phyloP scores from a whole-genome alignment of 2,113 vertebrate species.

The Pteronura brasiliensis region DNA sequence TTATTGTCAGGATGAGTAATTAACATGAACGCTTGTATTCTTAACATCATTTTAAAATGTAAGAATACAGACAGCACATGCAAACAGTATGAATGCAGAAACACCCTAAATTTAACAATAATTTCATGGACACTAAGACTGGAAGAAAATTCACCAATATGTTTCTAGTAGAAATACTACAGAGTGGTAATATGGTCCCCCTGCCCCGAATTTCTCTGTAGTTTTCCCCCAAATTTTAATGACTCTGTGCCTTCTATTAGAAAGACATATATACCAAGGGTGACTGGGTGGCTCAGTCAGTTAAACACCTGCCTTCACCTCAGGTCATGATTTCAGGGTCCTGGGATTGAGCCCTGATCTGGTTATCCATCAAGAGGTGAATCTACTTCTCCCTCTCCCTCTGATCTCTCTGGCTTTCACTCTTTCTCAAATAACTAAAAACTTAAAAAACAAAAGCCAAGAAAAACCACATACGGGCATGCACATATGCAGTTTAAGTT shows the following conservation, averaged over 20 bases:
- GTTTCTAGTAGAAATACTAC: neutral
- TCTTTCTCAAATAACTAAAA: neutral
- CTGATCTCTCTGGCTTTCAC: neutral
- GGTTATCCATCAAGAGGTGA: neutral
- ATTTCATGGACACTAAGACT: neutral
- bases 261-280: neutral
- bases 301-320: neutral
- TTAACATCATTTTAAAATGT: neutral
- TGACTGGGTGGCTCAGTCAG: neutral
- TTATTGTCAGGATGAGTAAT: neutral
- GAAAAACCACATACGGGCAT: fast-evolving
- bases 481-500: neutral
- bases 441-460: neutral
- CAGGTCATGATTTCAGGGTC: neutral
- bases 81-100: neutral
- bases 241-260: neutral
- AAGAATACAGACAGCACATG: neutral
- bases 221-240: neutral
- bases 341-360: neutral
- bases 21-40: neutral
- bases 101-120: neutral
- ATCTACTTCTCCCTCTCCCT: neutral
- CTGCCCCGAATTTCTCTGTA: neutral
- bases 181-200: neutral
- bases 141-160: neutral